Evolutionary conservation across 2,888 invertebrate species (phyloP).

Genomic region (Watsonalla binaria): DNA sequence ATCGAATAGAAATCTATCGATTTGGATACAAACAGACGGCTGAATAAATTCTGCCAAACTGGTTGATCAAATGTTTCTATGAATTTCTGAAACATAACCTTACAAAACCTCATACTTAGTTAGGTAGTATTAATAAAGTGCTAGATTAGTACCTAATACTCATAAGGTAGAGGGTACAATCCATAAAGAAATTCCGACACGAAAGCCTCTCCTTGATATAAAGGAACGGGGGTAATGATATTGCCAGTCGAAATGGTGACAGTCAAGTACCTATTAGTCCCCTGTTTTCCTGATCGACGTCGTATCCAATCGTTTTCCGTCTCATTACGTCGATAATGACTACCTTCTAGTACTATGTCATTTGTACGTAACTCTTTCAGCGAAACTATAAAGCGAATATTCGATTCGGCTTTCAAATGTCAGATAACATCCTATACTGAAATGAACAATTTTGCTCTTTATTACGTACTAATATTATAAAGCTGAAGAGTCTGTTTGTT

Average conservation of each 20-base stretch:
- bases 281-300: slow-evolving; percentile 22
- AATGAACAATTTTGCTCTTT: too few relatives aligned
- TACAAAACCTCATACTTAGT: too few relatives aligned
- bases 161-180: not conserved
- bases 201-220: slow-evolving; percentile 18
- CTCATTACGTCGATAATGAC: slow-evolving; percentile 28
- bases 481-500: too few relatives aligned
- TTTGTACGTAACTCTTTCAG: not conserved
- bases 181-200: slow-evolving; percentile 7
- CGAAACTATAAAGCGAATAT: not conserved
- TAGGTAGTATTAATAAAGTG: too few relatives aligned
- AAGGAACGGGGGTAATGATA: slow-evolving; percentile 14
- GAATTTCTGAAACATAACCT: too few relatives aligned
- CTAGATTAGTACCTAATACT: too few relatives aligned
- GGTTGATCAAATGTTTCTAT: too few relatives aligned
- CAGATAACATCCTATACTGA: too few relatives aligned
- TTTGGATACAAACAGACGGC: too few relatives aligned
- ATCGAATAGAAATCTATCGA: too few relatives aligned
- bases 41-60: not conserved
- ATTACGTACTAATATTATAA: too few relatives aligned
- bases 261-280: slow-evolving; percentile 20
- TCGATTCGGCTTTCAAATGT: not conserved
- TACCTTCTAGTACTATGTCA: slow-evolving; percentile 7
- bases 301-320: slow-evolving; percentile 22
- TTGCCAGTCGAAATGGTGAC: slow-evolving; percentile 18